Conservation (phyloP, 2,888 invertebrate species). For the Chymomyza amoena region DNA sequence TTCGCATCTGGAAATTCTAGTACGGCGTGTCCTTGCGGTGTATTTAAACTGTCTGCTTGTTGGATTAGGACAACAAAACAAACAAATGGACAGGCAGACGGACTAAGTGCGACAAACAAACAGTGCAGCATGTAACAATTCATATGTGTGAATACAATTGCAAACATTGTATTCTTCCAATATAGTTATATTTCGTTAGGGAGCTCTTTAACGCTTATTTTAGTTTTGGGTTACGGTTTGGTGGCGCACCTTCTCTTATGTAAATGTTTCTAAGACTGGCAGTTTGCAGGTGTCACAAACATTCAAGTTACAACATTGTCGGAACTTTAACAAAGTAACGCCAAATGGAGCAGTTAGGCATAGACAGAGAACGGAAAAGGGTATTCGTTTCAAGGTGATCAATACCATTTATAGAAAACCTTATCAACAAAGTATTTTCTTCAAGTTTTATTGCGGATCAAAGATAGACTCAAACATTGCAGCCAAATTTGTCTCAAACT, state of each 20-base stretch:
- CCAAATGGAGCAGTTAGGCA: too few relatives aligned
- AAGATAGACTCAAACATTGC: too few relatives aligned
- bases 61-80: slow-evolving; percentile 65
- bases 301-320: too few relatives aligned
- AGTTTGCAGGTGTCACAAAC: too few relatives aligned
- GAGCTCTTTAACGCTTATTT: slow-evolving; percentile 75
- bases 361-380: too few relatives aligned
- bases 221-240: slow-evolving; percentile 53
- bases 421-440: too few relatives aligned
- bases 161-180: slow-evolving; percentile 1
- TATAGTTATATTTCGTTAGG: slow-evolving; percentile 62
- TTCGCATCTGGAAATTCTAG: slow-evolving; percentile 20
- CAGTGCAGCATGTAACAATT: slow-evolving; percentile 67
- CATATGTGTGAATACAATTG: slow-evolving; percentile 56
- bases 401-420: too few relatives aligned
- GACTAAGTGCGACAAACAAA: slow-evolving; percentile 38
- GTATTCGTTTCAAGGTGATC: too few relatives aligned
- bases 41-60: slow-evolving; percentile 76
- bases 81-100: slow-evolving; percentile 31
- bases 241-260: slow-evolving; percentile 23
- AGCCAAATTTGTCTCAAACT: too few relatives aligned
- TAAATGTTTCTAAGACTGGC: too few relatives aligned
- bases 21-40: slow-evolving; percentile 73
- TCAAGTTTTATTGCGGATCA: too few relatives aligned
- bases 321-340: too few relatives aligned